These are phyloP conservation scores for Onychomys leucogaster DNA, from an alignment of 2,797 vertebrate genomes.

Conservation along the genomic window DNA sequence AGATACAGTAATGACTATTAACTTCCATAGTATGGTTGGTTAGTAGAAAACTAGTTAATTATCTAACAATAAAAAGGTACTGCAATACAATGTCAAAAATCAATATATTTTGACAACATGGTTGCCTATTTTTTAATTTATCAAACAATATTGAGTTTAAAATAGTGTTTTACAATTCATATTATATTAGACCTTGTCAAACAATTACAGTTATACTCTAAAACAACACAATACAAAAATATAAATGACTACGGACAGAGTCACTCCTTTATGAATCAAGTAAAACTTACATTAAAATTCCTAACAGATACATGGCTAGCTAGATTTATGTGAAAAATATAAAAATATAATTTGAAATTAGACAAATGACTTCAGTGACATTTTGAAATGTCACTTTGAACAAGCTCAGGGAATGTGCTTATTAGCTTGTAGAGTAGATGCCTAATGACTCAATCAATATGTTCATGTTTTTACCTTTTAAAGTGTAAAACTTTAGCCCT, in stretches of 20 bases:
- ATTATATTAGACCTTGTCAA: neutral
- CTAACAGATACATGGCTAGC: neutral
- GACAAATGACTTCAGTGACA: slow-evolving; percentile 50
- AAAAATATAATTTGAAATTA: slow-evolving; percentile 48
- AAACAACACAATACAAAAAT: neutral
- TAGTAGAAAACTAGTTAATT: neutral
- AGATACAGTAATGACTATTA: neutral
- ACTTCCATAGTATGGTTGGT: neutral
- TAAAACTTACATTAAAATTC: neutral
- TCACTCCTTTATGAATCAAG: neutral
- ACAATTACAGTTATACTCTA: neutral
- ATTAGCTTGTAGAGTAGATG: slow-evolving; percentile 47
- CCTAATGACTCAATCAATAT: slow-evolving; percentile 19
- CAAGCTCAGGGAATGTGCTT: slow-evolving; percentile 36
- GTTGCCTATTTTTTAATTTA: neutral
- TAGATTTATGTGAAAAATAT: slow-evolving; percentile 32
- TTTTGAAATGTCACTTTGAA: slow-evolving; percentile 65
- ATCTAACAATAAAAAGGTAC: neutral
- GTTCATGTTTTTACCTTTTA: neutral
- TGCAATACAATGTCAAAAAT: neutral
- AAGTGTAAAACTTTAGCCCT: neutral
- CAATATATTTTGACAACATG: neutral
- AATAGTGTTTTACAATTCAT: neutral
- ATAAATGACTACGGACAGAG: neutral
- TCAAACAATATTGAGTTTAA: neutral